Evolutionary conservation across 2,797 vertebrate genomes (phyloP).

Genomic region (Ctenopoma multispine): DNA sequence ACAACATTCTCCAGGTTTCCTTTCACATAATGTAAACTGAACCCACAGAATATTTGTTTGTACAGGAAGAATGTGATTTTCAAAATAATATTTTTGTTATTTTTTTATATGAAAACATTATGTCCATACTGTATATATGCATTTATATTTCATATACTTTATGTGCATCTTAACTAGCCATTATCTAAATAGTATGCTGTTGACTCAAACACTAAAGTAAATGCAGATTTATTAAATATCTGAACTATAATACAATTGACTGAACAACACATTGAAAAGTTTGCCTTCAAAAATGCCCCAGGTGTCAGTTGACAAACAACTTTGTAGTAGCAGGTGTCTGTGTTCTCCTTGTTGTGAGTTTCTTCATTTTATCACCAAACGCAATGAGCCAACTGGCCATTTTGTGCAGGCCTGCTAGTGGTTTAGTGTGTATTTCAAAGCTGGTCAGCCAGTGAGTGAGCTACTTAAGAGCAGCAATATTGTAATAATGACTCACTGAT

Average conservation of each 20-base stretch:
- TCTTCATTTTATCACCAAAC: constrained; percentile 93
- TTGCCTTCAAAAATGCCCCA: constrained; percentile 42
- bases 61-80: background rate
- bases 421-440: constrained; percentile 93
- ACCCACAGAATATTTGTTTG: no score
- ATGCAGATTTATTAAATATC: background rate
- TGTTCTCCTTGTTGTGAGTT: constrained; percentile 89
- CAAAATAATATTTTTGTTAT: background rate
- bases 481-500: constrained; percentile 96
- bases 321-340: constrained; percentile 84
- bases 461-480: constrained; percentile 95
- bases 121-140: background rate
- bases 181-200: background rate
- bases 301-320: constrained; percentile 85
- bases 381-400: constrained; percentile 95
- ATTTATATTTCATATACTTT: background rate
- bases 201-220: background rate
- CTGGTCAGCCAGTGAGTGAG: constrained; percentile 93
- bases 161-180: background rate
- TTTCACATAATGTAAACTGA: no score
- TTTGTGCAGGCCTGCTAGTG: constrained; percentile 88
- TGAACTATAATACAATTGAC: background rate
- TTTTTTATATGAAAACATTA: background rate
- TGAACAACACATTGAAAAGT: constrained; percentile 11
- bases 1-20: no score